These are phyloP conservation scores for Xanthia icteritia DNA, from an alignment of 2,888 invertebrate genomes.

Conservation along the genomic window DNA sequence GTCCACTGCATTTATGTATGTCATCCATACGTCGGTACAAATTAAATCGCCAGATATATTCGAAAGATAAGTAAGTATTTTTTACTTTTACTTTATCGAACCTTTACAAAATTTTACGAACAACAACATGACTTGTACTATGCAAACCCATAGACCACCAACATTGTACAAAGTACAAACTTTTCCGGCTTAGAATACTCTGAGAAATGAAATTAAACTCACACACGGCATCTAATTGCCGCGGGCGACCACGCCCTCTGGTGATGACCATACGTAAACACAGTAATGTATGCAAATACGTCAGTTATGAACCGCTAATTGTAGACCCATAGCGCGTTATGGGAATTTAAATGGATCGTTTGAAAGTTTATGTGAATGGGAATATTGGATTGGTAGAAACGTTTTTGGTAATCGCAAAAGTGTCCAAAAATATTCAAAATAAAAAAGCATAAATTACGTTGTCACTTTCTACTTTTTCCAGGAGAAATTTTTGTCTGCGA, in stretches of 20 bases:
- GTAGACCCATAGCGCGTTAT: conserved; percentile 41
- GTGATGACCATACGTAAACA: conserved; percentile 62
- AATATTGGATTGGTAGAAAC: conserved; percentile 5
- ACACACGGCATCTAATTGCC: conserved; percentile 72
- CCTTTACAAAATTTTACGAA: background rate
- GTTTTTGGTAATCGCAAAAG: background rate
- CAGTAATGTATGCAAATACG: conserved; percentile 73
- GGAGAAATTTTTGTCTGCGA: background rate
- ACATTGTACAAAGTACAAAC: conserved; percentile 60
- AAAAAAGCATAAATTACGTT: background rate
- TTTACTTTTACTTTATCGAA: background rate
- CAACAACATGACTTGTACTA: background rate
- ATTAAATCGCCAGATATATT: background rate
- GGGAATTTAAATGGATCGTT: conserved; percentile 42
- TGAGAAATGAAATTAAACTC: conserved; percentile 64
- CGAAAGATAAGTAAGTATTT: background rate
- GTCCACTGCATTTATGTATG: background rate
- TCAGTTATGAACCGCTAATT: conserved; percentile 64
- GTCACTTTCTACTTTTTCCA: background rate
- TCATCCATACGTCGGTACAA: background rate
- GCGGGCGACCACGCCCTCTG: conserved; percentile 70
- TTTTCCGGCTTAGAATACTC: conserved; percentile 44
- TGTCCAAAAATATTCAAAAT: background rate
- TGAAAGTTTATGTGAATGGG: conserved; percentile 15
- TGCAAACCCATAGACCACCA: conserved; percentile 69